phyloP scores from a whole-genome alignment of 2,888 invertebrate genomes.

The Macroteleia sp. region DNA sequence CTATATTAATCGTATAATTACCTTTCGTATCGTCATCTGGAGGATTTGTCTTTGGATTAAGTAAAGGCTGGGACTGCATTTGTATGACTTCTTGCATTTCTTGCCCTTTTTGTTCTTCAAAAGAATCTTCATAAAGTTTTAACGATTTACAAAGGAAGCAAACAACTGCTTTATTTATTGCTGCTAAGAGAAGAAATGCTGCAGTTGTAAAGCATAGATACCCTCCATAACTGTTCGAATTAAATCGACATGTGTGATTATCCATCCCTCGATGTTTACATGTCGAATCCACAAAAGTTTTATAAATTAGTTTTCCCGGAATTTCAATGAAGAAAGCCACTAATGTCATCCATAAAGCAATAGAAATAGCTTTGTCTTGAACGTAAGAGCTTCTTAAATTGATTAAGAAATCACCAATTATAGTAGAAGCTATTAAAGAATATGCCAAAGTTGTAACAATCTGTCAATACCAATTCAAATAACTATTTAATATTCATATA shows the following conservation, averaged over 20 bases:
- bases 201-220: slow-evolving; percentile 85
- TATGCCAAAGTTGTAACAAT: slow-evolving; percentile 82
- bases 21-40: no score
- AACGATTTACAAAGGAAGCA: slow-evolving; percentile 83
- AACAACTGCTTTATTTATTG: slow-evolving; percentile 82
- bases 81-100: no score
- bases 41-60: no score
- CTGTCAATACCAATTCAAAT: slow-evolving; percentile 71
- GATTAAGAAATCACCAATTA: slow-evolving; percentile 85
- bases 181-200: slow-evolving; percentile 84
- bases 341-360: slow-evolving; percentile 86
- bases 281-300: slow-evolving; percentile 85
- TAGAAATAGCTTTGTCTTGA: slow-evolving; percentile 87
- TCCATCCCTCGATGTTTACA: slow-evolving; percentile 85
- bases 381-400: slow-evolving; percentile 85
- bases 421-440: slow-evolving; percentile 81
- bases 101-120: no score
- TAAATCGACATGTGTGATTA: slow-evolving; percentile 83
- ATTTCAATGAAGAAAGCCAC: slow-evolving; percentile 86
- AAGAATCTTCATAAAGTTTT: no score
- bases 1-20: no score
- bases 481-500: not conserved
- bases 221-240: slow-evolving; percentile 84
- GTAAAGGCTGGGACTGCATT: no score
- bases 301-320: slow-evolving; percentile 87